Evolutionary conservation across 2,888 invertebrate species (phyloP).

Genomic region (Stratiomys singularior): DNA sequence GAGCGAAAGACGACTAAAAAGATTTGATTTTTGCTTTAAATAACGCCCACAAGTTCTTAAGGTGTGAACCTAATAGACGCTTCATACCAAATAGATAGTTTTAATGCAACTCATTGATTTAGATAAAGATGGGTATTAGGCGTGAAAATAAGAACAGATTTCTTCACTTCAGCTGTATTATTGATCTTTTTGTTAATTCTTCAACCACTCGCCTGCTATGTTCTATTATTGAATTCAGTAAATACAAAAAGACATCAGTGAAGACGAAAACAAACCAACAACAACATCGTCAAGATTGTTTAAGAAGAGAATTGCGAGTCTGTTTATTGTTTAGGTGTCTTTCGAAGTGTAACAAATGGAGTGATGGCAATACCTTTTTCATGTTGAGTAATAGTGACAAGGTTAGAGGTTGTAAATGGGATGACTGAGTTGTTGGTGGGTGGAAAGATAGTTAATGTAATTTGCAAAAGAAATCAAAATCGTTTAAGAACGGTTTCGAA

Average conservation of each 20-base stretch:
- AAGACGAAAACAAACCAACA: not conserved
- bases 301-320: conserved; percentile 21
- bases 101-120: conserved; percentile 27
- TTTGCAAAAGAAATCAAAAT: conserved; percentile 27
- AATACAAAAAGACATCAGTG: not conserved
- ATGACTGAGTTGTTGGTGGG: not conserved
- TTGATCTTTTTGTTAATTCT: not conserved
- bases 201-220: not conserved
- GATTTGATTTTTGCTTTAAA: conserved; percentile 39
- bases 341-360: conserved; percentile 38
- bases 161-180: conserved; percentile 9
- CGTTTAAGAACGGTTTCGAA: not conserved
- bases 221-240: not conserved
- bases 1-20: not conserved
- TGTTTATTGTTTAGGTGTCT: conserved; percentile 21
- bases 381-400: conserved; percentile 41
- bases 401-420: conserved; percentile 32
- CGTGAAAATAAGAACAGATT: conserved; percentile 40
- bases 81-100: not conserved
- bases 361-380: conserved; percentile 39
- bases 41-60: conserved; percentile 41
- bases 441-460: conserved; percentile 29
- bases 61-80: conserved; percentile 34
- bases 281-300: not conserved
- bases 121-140: conserved; percentile 37